These are phyloP conservation scores for Cyanoderma ruficeps DNA, from an alignment of 2,113 vertebrate species.

Conservation along the genomic window DNA sequence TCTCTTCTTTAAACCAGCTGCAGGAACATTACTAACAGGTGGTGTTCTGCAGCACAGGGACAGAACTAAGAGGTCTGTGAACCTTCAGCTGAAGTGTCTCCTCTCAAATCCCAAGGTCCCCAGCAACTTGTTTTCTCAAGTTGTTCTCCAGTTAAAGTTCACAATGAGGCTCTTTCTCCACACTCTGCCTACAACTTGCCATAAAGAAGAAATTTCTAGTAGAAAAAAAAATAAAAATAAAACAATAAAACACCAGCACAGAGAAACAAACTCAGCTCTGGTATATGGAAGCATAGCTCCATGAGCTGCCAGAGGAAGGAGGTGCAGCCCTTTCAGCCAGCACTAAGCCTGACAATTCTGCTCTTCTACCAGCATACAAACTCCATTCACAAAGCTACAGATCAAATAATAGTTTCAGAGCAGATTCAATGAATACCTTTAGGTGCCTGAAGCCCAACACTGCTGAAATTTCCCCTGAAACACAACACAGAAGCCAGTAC, in stretches of 20 bases:
- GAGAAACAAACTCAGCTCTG: not conserved
- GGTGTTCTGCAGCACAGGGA: not conserved
- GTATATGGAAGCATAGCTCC: not conserved
- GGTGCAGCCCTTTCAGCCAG: not conserved
- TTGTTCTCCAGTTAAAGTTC: not conserved
- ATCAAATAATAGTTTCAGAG: not conserved
- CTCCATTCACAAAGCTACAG: not conserved
- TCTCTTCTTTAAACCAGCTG: slow-evolving; percentile 19
- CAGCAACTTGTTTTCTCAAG: not conserved
- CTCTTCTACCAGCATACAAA: not conserved
- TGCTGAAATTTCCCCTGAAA: not conserved
- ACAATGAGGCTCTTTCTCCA: not conserved
- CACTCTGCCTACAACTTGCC: not conserved
- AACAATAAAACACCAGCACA: not conserved
- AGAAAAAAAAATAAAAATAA: not conserved
- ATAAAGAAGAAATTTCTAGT: not conserved
- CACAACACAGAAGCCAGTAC: not conserved
- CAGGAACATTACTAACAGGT: slow-evolving; percentile 7
- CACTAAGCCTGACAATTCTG: not conserved
- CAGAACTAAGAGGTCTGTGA: not conserved
- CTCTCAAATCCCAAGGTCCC: not conserved
- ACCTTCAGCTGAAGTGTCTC: not conserved
- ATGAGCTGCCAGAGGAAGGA: not conserved
- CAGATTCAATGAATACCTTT: not conserved
- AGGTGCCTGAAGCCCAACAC: not conserved